Evolutionary conservation across 2,888 invertebrate species (phyloP), one percentile per base, ranked within the genome.

Genomic region (Leptinotarsa rubiginosa): DNA sequence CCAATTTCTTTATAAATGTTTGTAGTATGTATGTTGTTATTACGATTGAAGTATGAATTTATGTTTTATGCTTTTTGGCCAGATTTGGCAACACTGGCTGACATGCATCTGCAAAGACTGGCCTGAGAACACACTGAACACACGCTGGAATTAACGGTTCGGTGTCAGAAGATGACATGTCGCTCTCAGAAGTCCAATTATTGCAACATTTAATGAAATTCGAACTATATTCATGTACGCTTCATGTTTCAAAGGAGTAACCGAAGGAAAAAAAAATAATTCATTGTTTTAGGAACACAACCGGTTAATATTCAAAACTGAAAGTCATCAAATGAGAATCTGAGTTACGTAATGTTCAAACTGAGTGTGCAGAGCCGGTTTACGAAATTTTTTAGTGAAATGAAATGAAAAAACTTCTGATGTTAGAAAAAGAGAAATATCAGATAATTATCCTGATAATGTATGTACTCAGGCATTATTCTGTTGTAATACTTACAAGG

Each of bases 261-360:
- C 62, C 62, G 41, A 31, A 31, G 18, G 62, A 15, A 62, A 62
- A 31, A 31, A 62, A 31, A 62, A 31, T 41, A 62, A 62, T 62
- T 31, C 62, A n/a, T 62, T 62, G 62, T 62, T 62, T 62, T 62
- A 41, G 25, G 62, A 62, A 62, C 41, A 62, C 62, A 31, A 41
- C 16, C 41, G 31, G 25, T 62, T 41, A 62, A 62, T 62, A 31
- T 31, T n/a, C 41, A 62, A 62, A 62, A 62, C 62, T 62, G 41
- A 62, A 62, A 62, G 25, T 62, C 62, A 62, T 62, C 31, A 62
- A 20, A 62, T 62, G 62, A 18, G 25, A 31, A 62, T 31, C 62
- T 41, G 31, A 62, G 31, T 62, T 62, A 41, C 62, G 41, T 62
- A 62, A 25, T 41, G 41, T 62, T 10, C 31, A 31, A 20, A 12